Conservation (phyloP, 2,797 vertebrate species). For the Helarctos malayanus region DNA sequence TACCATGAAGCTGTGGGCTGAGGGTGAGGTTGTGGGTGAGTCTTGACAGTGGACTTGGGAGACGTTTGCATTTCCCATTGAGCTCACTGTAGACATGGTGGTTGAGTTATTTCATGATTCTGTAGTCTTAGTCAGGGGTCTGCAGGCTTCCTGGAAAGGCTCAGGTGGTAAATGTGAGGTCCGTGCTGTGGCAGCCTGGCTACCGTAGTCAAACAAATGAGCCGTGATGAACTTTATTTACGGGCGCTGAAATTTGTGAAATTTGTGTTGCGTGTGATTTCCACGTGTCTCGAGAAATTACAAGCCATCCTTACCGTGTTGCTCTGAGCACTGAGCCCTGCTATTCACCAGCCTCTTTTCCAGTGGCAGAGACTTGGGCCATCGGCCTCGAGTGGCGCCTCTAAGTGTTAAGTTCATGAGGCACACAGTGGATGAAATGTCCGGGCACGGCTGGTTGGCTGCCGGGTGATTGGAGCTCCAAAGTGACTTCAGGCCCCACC, state of each 20-base stretch:
- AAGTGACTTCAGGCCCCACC: neutral
- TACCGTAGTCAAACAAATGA: neutral
- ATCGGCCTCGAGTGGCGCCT: rapidly evolving
- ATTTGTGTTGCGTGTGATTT: rapidly evolving
- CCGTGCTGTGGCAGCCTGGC: rapidly evolving
- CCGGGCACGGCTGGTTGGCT: rapidly evolving
- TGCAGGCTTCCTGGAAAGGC: rapidly evolving
- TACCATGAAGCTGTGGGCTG: neutral
- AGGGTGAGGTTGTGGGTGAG: rapidly evolving
- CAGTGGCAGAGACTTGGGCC: neutral
- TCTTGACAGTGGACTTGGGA: neutral
- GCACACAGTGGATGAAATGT: rapidly evolving
- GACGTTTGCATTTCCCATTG: rapidly evolving
- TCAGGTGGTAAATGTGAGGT: rapidly evolving
- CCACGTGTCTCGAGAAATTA: rapidly evolving
- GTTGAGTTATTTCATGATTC: rapidly evolving
- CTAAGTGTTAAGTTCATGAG: rapidly evolving
- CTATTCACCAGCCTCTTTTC: too few relatives aligned
- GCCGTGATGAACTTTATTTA: neutral
- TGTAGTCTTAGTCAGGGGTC: neutral
- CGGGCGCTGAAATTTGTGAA: neutral
- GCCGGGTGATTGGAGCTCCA: neutral
- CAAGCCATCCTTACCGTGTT: rapidly evolving
- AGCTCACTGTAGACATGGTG: rapidly evolving
- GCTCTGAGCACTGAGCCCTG: rapidly evolving